These are phyloP conservation scores for Ethmia dodecea DNA, from an alignment of 2,888 invertebrate species.

Conservation along the genomic window DNA sequence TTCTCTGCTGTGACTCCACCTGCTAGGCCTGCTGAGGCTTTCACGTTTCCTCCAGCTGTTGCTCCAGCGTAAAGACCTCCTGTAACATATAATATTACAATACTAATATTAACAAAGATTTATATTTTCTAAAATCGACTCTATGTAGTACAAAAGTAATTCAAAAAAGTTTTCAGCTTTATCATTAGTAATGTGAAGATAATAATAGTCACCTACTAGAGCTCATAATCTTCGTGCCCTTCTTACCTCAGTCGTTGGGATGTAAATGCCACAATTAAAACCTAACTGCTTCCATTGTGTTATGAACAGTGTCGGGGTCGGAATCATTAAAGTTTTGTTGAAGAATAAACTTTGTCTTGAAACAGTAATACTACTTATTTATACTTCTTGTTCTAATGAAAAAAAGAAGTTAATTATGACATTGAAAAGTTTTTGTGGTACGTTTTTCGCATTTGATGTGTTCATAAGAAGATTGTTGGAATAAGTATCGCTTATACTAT, in stretches of 20 bases:
- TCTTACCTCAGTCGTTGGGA: not conserved
- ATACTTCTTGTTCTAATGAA: no score
- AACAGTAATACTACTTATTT: no score
- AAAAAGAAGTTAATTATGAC: no score
- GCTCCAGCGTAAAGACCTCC: conserved; percentile 79
- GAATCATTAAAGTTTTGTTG: conserved; percentile 13
- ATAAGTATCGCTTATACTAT: no score
- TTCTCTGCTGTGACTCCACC: conserved; percentile 59
- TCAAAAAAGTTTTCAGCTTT: not conserved
- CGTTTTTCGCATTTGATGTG: no score
- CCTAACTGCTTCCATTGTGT: conserved; percentile 20
- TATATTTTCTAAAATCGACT: no score
- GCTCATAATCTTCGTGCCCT: not conserved
- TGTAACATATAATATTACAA: conserved; percentile 14
- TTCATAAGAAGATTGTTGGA: no score
- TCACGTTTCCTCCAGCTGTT: conserved; percentile 74
- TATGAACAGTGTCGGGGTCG: conserved; percentile 19
- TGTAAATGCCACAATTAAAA: conserved; percentile 24
- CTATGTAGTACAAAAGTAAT: not conserved
- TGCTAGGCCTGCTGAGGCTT: conserved; percentile 68
- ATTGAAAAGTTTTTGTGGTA: no score
- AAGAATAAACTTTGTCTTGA: conserved; percentile 1
- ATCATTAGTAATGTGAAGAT: not conserved
- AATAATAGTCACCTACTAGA: not conserved
- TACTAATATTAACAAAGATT: no score